Conservation (phyloP, 2,113 vertebrate genomes). For the Lophochroa leadbeateri region DNA sequence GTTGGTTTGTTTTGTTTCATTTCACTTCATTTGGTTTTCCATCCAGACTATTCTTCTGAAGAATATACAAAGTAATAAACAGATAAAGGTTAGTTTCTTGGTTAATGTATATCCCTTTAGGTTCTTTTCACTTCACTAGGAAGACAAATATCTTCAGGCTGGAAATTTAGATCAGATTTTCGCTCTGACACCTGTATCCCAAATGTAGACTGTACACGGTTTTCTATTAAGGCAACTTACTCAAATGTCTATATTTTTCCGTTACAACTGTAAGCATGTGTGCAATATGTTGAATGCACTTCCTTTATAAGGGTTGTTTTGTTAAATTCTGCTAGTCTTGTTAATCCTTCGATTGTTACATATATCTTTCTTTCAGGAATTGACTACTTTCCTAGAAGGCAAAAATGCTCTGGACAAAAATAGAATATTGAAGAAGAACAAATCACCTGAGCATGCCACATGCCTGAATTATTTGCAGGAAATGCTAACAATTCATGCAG, state of each 20-base stretch:
- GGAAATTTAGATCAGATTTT: neutral
- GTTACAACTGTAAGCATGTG: neutral
- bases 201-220: neutral
- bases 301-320: neutral
- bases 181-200: neutral
- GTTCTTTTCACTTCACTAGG: neutral
- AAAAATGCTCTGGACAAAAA: neutral
- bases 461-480: neutral
- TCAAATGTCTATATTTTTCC: neutral
- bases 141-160: neutral
- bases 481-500: neutral
- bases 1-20: accelerated
- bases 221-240: neutral
- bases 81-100: neutral
- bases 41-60: neutral
- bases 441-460: neutral
- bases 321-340: neutral
- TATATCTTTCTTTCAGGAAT: neutral
- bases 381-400: neutral
- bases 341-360: neutral
- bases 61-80: neutral
- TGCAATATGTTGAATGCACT: neutral
- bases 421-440: neutral
- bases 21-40: too few species aligned
- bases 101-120: neutral